Percentiles rank a stretch among this genome's conserved stretches.
These are phyloP conservation scores for Andrena chrysosceles DNA, from an alignment of 2,888 invertebrate genomes.

Conservation along the genomic window DNA sequence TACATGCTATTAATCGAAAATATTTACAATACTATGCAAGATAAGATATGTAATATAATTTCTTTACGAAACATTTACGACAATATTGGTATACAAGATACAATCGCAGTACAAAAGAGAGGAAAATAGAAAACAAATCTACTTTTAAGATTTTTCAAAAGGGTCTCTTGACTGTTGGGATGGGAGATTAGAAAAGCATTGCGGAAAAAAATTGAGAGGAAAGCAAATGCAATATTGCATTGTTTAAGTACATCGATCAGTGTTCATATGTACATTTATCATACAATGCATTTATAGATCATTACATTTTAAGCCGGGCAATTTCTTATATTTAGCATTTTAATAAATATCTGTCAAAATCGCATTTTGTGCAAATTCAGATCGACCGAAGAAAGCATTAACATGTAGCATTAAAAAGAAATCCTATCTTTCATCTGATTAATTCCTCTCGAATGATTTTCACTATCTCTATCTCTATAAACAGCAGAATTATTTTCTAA, in stretches of 20 bases:
- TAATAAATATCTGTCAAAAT: conserved; percentile 51
- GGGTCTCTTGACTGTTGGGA: conserved; percentile 43
- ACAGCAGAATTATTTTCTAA: conserved; percentile 46
- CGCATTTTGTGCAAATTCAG: conserved; percentile 32
- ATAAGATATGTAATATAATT: conserved; percentile 70
- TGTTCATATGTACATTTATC: conserved; percentile 70
- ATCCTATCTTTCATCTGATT: conserved; percentile 29
- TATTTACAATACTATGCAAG: conserved; percentile 63
- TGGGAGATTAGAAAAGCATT: conserved; percentile 24
- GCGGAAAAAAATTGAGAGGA: background rate
- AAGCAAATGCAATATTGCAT: conserved; percentile 46
- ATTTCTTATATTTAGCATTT: conserved; percentile 57
- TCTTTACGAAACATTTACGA: conserved; percentile 70
- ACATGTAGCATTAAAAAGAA: conserved; percentile 25
- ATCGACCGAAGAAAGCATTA: conserved; percentile 20
- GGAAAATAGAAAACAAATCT: conserved; percentile 47
- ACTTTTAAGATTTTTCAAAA: conserved; percentile 68
- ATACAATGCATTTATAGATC: conserved; percentile 67
- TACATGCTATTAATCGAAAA: conserved; percentile 63
- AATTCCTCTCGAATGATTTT: conserved; percentile 20
- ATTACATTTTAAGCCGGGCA: conserved; percentile 58
- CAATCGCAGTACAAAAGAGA: conserved; percentile 69
- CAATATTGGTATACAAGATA: conserved; percentile 73
- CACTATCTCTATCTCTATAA: conserved; percentile 24
- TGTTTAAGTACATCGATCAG: conserved; percentile 52